Conservation (phyloP, 2,113 vertebrate species). For the Rhegmatorhina hoffmannsi region DNA sequence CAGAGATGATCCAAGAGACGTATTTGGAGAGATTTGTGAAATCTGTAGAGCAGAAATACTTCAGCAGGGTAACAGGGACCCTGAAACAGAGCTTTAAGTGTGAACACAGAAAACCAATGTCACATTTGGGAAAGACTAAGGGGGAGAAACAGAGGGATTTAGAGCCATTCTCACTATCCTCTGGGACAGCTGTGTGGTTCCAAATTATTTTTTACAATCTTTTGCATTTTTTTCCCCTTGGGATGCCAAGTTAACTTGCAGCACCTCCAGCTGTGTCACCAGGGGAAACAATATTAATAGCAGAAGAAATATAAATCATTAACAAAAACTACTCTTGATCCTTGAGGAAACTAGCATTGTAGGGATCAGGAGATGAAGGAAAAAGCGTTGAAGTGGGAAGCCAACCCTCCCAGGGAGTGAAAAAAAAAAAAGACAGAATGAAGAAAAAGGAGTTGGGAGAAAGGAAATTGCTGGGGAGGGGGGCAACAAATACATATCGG, state of each 20-base stretch:
- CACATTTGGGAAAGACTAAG: not conserved
- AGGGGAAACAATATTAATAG: slow-evolving; percentile 4
- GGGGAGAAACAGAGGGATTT: not conserved
- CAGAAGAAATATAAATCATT: slow-evolving; percentile 17
- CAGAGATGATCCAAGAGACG: not conserved
- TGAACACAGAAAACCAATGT: not conserved
- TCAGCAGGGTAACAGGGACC: not conserved
- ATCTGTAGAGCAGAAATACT: not conserved
- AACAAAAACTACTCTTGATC: not conserved
- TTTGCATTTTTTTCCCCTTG: not conserved
- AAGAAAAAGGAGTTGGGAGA: slow-evolving; percentile 12
- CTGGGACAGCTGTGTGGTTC: not conserved
- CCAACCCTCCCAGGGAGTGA: not conserved
- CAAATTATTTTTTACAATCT: slow-evolving; percentile 3
- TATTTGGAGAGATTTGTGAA: not conserved
- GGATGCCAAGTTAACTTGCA: slow-evolving; percentile 4
- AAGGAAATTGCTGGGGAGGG: slow-evolving; percentile 32
- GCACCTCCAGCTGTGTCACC: not conserved
- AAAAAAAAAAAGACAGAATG: not conserved
- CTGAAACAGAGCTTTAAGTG: not conserved
- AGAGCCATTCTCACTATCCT: not conserved
- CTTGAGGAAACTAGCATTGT: not conserved
- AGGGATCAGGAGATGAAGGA: not conserved
- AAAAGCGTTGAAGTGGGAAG: not conserved
- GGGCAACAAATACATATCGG: slow-evolving; percentile 1